Conservation (phyloP, 2,113 vertebrate species). For the Pseudorasbora parva region DNA sequence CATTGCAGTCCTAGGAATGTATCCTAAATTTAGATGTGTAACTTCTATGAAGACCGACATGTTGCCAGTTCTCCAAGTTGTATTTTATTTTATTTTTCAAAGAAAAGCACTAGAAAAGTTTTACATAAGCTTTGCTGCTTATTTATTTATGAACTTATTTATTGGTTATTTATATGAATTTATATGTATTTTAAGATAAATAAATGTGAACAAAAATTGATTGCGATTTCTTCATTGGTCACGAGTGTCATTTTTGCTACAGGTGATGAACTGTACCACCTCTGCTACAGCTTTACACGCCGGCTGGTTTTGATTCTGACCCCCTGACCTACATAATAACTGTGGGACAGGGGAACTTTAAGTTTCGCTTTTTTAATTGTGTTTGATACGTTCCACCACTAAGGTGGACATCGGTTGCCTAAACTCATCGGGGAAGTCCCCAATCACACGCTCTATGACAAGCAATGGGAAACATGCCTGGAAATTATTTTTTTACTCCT, state of each 20-base stretch:
- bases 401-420: constrained; percentile 47
- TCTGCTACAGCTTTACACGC: not conserved
- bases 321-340: not conserved
- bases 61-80: constrained; percentile 18
- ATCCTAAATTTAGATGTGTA: constrained; percentile 3
- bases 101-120: constrained; percentile 53
- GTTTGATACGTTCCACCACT: constrained; percentile 6
- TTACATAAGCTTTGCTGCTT: constrained; percentile 55
- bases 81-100: constrained; percentile 5
- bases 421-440: constrained; percentile 47
- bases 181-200: constrained; percentile 11
- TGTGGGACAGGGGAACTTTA: not conserved
- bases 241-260: not conserved
- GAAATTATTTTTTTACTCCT: constrained; percentile 46
- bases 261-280: not conserved
- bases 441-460: constrained; percentile 1
- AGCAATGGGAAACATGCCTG: constrained; percentile 12
- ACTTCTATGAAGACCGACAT: constrained; percentile 52
- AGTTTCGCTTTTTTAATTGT: constrained; percentile 19
- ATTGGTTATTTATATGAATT: constrained; percentile 45
- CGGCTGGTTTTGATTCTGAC: not conserved
- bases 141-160: constrained; percentile 62
- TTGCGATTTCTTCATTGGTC: not conserved
- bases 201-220: constrained; percentile 25
- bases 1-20: constrained; percentile 4